phyloP scores from a whole-genome alignment of 2,797 vertebrate genomes.

The Micromesistius poutassou region DNA sequence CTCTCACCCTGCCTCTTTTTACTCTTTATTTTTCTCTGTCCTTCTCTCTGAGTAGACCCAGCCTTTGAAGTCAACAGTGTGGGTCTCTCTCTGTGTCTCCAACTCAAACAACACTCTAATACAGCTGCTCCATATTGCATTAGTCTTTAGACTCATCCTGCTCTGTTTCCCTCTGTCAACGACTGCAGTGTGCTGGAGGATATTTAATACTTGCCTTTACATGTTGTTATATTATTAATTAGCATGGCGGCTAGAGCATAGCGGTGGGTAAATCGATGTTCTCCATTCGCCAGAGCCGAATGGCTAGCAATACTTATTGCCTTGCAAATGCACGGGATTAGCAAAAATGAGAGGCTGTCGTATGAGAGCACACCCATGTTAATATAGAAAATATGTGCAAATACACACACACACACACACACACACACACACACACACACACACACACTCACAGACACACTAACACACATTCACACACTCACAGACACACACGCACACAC shows the following conservation, averaged over 20 bases:
- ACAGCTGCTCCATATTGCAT: background rate
- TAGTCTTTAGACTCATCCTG: background rate
- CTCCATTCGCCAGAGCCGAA: conserved; percentile 12
- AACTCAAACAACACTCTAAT: background rate
- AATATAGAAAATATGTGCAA: background rate
- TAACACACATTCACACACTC: background rate
- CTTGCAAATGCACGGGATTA: conserved; percentile 14
- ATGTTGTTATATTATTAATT: conserved; percentile 50
- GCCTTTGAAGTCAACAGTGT: background rate
- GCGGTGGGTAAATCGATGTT: conserved; percentile 35
- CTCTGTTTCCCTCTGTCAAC: conserved; percentile 17
- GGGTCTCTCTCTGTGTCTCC: background rate
- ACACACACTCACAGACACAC: conserved; percentile 9
- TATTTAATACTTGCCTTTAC: conserved; percentile 19
- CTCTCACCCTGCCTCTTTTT: background rate
- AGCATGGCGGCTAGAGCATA: conserved; percentile 28
- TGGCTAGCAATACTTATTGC: conserved; percentile 42
- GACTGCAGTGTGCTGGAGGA: conserved; percentile 16
- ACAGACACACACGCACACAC: conserved; percentile 1
- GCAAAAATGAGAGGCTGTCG: conserved; percentile 38
- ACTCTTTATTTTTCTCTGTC: background rate
- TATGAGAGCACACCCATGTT: background rate
- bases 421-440: conserved; percentile 12
- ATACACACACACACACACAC: background rate
- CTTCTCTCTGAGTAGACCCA: background rate